phyloP scores from a whole-genome alignment of 2,888 invertebrate species.

The Brachycybe producta region DNA sequence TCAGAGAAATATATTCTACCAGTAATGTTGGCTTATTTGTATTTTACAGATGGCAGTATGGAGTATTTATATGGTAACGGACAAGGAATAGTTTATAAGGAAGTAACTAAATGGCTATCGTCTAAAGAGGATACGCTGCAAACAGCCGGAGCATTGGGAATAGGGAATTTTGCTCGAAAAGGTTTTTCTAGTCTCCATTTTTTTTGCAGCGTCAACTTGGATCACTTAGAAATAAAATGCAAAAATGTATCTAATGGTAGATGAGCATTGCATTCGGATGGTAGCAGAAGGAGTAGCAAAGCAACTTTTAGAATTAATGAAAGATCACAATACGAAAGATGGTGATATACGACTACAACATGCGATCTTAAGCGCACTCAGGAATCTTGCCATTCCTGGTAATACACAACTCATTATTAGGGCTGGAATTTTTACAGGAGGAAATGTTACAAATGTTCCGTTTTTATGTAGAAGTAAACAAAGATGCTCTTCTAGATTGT shows the following conservation, averaged over 20 bases:
- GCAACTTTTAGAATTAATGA: conserved; percentile 42
- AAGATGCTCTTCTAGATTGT: conserved; percentile 53
- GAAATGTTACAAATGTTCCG: no score
- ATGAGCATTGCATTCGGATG: conserved; percentile 69
- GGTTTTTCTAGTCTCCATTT: no score
- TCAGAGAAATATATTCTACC: no score
- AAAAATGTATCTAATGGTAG: no score
- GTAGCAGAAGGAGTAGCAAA: conserved; percentile 62
- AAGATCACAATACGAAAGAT: conserved; percentile 44
- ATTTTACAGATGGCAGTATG: conserved; percentile 68
- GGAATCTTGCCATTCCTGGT: conserved; percentile 36
- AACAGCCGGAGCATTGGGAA: conserved; percentile 67
- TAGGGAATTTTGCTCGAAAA: conserved; percentile 80
- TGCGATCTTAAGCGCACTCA: conserved; percentile 59
- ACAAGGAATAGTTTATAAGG: conserved; percentile 54
- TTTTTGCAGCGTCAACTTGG: neutral
- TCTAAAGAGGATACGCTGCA: conserved; percentile 52
- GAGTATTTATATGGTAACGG: conserved; percentile 63
- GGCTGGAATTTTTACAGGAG: conserved; percentile 5
- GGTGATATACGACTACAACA: conserved; percentile 53
- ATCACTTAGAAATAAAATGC: neutral
- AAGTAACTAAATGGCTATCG: conserved; percentile 61
- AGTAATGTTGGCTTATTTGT: no score
- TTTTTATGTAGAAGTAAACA: conserved; percentile 46
- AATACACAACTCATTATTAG: conserved; percentile 5